A percentile compares a stretch with the other conserved stretches of the same genome.
These are phyloP conservation scores for Hydrolagus colliei DNA, from an alignment of 2,797 vertebrate species.

Conservation along the genomic window DNA sequence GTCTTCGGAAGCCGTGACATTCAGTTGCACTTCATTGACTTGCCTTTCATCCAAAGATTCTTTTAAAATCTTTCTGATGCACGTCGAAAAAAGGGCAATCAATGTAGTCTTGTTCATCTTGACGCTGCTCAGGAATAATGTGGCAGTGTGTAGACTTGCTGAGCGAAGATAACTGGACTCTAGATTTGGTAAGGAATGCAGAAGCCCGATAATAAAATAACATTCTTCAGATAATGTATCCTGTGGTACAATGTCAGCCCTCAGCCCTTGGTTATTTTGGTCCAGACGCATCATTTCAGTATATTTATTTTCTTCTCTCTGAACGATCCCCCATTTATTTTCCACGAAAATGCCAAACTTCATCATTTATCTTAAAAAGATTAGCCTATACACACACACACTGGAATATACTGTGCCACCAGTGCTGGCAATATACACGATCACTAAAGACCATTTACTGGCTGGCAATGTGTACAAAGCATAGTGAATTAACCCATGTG, in stretches of 20 bases:
- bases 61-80: slow-evolving; percentile 58
- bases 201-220: slow-evolving; percentile 42
- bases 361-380: too few relatives aligned
- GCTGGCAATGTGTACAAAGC: too few relatives aligned
- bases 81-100: slow-evolving; percentile 48
- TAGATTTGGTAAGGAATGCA: slow-evolving; percentile 51
- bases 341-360: too few relatives aligned
- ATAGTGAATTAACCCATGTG: too few relatives aligned
- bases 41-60: slow-evolving; percentile 52
- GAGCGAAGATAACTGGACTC: slow-evolving; percentile 37
- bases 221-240: slow-evolving; percentile 33
- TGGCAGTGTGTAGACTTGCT: background rate
- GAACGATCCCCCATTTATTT: too few relatives aligned
- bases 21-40: slow-evolving; percentile 39
- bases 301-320: background rate
- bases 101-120: slow-evolving; percentile 50
- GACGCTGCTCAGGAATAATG: slow-evolving; percentile 29
- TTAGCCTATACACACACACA: too few relatives aligned
- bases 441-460: too few relatives aligned
- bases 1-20: slow-evolving; percentile 35
- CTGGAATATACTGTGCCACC: too few relatives aligned
- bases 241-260: background rate
- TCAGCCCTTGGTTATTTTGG: background rate
- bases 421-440: too few relatives aligned
- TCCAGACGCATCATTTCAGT: background rate